phyloP scores from a whole-genome alignment of 1,140 invertebrate genomes.

The Drosophila erecta region DNA sequence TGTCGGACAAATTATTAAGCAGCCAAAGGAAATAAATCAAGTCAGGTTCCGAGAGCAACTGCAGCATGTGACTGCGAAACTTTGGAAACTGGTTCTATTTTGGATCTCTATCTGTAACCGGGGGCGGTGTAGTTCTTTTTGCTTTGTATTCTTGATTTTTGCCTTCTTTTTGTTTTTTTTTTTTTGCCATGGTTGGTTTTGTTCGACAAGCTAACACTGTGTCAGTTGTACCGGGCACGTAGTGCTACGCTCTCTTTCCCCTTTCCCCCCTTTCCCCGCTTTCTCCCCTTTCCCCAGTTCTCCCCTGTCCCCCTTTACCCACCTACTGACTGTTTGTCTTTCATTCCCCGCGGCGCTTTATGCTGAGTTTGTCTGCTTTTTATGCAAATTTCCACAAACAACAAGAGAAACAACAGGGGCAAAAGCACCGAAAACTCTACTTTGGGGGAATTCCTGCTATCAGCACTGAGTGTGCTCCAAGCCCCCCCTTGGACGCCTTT shows the following conservation, averaged over 20 bases:
- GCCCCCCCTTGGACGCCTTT: conserved; percentile 11
- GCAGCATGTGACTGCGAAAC: conserved; percentile 53
- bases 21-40: conserved; percentile 50
- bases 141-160: conserved; percentile 9
- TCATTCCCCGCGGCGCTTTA: conserved; percentile 43
- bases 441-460: conserved; percentile 49
- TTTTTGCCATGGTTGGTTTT: conserved; percentile 29
- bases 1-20: conserved; percentile 37
- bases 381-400: conserved; percentile 71
- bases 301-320: conserved; percentile 8
- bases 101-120: conserved; percentile 25
- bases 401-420: conserved; percentile 37
- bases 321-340: conserved; percentile 30
- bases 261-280: conserved; percentile 11
- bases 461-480: conserved; percentile 34
- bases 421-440: conserved; percentile 34
- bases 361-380: conserved; percentile 60
- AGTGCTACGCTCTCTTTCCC: conserved; percentile 29
- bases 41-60: conserved; percentile 38
- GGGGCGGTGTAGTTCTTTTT: conserved; percentile 18
- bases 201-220: conserved; percentile 47
- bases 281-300: not conserved
- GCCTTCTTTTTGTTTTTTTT: conserved; percentile 21
- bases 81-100: conserved; percentile 53
- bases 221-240: conserved; percentile 39